Base-by-base conservation (phyloP, 2,113 vertebrate species). In the Xiphophorus couchianus region DNA sequence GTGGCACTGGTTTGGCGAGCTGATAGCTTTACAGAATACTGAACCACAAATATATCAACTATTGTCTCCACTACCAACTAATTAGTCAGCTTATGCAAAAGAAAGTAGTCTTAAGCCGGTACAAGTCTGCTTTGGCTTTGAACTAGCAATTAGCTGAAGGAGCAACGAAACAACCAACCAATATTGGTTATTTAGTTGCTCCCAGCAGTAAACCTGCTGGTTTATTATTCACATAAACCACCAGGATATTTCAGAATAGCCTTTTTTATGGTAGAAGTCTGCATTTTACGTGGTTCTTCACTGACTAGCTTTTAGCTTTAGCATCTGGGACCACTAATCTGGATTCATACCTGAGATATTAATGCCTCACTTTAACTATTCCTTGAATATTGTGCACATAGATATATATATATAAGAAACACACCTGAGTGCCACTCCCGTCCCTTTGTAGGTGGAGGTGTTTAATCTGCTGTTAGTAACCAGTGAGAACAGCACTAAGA, bases 391-490 rank as follows among this genome's bases (percentile, higher is more conserved):
- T 35, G 35, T 35, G 33, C 33, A 35, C 33, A 35, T 9, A 10
- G n/a, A n/a, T n/a, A n/a, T n/a, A 8, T 44, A 0, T 11, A 63
- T 17, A 58, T 28, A 44, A 3, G 10, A 7, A 31, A 12, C 61
- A 1, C 78, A n/a, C 25, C 11, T 3, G 4, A 0, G 31, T 29
- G 15, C 48, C 19, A 13, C 28, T 33, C 10, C 13, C 71, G 76
- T 78, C 33, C 82, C n/a, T 84, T 70, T 76, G 64, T 90, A 98
- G 97, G 90, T 97, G 93, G 97, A 98, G 92, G 96, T 97, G 74
- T 98, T 96, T 84, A 91, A 96, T 84, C 93, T 98, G 90, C 94
- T 98, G 66, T 97, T 98, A 19, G 97, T 98, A 88, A 98, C 96
- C 3, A 97, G 96, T 33, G 97, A 97, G 89, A 96, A 89, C 44